These are phyloP conservation scores for Rutilus rutilus DNA, from an alignment of 2,113 vertebrate genomes.

Conservation along the genomic window DNA sequence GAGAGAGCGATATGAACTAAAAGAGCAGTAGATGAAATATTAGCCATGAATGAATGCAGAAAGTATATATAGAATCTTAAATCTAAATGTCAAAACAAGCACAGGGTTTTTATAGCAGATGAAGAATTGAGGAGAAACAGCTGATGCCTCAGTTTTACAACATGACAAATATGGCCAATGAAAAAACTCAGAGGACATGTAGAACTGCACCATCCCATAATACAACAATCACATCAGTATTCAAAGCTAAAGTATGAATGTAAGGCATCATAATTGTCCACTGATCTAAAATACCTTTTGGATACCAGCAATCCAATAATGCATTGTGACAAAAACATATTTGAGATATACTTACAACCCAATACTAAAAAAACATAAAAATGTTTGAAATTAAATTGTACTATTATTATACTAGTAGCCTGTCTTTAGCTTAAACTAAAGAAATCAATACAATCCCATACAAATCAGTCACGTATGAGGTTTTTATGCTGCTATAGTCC, in stretches of 20 bases:
- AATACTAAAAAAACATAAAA: no score
- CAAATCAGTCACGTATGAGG: background rate
- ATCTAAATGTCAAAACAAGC: conserved; percentile 7
- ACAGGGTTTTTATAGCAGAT: conserved; percentile 30
- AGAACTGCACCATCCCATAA: background rate
- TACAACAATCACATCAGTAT: background rate
- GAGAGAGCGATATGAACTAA: conserved; percentile 30
- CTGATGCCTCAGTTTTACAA: background rate
- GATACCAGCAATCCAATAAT: background rate
- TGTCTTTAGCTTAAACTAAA: background rate
- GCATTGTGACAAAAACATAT: background rate
- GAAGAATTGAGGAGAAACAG: conserved; percentile 16
- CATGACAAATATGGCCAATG: background rate
- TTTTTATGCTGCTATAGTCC: background rate
- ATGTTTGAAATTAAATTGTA: no score
- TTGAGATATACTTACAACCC: no score
- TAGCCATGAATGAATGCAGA: background rate
- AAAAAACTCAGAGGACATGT: background rate
- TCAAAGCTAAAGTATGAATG: background rate
- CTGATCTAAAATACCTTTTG: no score
- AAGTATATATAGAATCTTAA: background rate
- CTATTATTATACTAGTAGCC: background rate
- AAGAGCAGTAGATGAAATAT: background rate
- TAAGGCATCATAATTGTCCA: background rate
- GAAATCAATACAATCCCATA: background rate